A percentile compares a stretch with the other conserved stretches of the same genome.
These are phyloP conservation scores for Mus caroli DNA, from an alignment of 2,797 vertebrate genomes.

Conservation along the genomic window DNA sequence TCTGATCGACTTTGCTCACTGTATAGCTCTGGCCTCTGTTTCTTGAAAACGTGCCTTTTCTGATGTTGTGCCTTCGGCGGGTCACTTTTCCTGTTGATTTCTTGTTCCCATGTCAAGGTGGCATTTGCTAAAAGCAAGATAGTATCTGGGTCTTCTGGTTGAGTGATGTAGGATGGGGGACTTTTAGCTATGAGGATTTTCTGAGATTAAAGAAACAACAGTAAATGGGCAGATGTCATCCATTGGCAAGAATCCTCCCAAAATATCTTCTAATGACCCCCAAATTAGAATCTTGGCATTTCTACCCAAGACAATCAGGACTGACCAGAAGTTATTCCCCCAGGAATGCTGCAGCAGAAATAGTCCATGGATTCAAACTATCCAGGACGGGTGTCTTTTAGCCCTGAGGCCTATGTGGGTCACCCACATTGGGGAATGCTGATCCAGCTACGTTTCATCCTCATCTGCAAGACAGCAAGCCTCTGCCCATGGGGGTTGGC, in stretches of 20 bases:
- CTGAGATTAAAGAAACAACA: constrained; percentile 86
- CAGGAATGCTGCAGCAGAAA: not conserved
- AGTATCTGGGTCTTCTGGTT: constrained; percentile 82
- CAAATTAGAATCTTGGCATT: not conserved
- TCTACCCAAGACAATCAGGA: not conserved
- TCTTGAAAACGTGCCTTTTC: not conserved
- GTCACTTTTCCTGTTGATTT: not conserved
- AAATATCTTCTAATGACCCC: not conserved
- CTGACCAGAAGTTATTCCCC: not conserved
- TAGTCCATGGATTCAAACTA: not conserved
- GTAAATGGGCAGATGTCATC: constrained; percentile 49
- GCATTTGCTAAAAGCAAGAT: constrained; percentile 91
- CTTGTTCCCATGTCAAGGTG: constrained; percentile 89
- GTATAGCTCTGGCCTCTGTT: not conserved
- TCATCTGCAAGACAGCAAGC: not conserved
- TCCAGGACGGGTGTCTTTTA: not conserved
- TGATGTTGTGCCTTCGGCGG: not conserved
- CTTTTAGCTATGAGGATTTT: constrained; percentile 90
- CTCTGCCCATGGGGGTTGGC: not conserved
- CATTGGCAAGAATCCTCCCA: constrained; percentile 39
- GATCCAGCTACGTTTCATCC: not conserved
- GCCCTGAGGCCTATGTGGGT: not conserved
- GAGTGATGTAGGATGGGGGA: constrained; percentile 90
- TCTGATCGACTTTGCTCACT: not conserved
- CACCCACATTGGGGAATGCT: not conserved